Conservation (phyloP, 2,888 invertebrate species). For the Cremastobaeus sp. region DNA sequence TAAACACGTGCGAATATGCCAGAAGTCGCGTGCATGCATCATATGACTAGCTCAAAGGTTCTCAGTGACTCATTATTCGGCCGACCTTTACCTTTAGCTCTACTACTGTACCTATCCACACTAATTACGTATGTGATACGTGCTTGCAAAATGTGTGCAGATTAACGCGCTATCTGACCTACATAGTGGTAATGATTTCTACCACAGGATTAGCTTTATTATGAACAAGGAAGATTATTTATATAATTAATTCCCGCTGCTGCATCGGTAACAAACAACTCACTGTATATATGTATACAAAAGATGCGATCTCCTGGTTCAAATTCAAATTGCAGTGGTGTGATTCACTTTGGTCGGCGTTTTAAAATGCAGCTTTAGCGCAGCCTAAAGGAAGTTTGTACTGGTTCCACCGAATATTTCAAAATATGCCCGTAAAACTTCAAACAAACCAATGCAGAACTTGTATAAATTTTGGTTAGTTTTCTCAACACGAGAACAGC, state of each 20-base stretch:
- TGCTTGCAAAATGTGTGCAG: slow-evolving; percentile 10
- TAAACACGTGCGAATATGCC: slow-evolving; percentile 13
- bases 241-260: too few relatives aligned
- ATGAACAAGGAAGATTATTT: slow-evolving; percentile 15
- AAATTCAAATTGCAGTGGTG: too few relatives aligned
- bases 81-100: slow-evolving; percentile 51
- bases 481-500: not conserved
- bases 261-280: too few relatives aligned
- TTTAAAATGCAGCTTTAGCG: too few relatives aligned
- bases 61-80: slow-evolving; percentile 25
- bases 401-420: not conserved
- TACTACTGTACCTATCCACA: slow-evolving; percentile 26
- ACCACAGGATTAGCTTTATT: slow-evolving; percentile 5
- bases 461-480: slow-evolving; percentile 6
- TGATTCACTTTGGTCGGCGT: too few relatives aligned
- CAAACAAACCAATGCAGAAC: not conserved
- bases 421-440: not conserved
- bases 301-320: too few relatives aligned
- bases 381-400: too few relatives aligned
- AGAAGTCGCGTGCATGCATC: slow-evolving; percentile 4
- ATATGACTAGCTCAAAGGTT: slow-evolving; percentile 18
- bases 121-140: slow-evolving; percentile 40
- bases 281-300: too few relatives aligned
- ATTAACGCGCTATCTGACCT: slow-evolving; percentile 35
- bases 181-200: slow-evolving; percentile 15